Conservation (phyloP, 2,797 vertebrate genomes). For the Ceyx erithaca region DNA sequence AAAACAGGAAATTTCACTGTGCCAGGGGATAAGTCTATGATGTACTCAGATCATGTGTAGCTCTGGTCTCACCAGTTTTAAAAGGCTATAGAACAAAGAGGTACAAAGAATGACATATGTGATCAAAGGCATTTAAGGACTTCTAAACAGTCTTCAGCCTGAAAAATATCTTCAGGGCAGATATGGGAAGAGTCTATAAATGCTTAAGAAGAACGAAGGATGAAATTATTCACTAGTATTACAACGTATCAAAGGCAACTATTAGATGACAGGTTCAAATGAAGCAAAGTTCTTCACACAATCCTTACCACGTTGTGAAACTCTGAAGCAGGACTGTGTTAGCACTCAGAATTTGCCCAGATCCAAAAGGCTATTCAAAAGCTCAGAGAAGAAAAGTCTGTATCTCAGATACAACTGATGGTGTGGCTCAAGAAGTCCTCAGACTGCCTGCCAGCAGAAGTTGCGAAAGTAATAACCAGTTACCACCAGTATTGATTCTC, state of each 20-base stretch:
- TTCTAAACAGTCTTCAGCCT: conserved; percentile 5
- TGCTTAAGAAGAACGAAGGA: neutral
- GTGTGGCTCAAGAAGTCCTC: neutral
- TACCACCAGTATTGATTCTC: neutral
- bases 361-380: neutral
- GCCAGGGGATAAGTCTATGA: neutral
- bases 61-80: neutral
- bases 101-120: neutral
- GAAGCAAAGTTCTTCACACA: neutral
- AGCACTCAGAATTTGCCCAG: neutral
- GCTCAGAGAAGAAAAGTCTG: neutral
- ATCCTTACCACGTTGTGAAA: neutral
- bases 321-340: neutral
- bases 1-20: neutral
- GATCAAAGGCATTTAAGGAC: conserved; percentile 16
- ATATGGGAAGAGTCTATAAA: neutral
- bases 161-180: neutral
- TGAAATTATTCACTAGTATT: neutral
- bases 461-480: neutral
- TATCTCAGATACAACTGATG: neutral
- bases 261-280: neutral
- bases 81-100: neutral
- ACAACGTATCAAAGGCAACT: neutral
- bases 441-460: neutral
- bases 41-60: neutral